Percentiles rank a stretch among this genome's conserved stretches.
Evolutionary conservation across 92 coral and sea anemone species (phyloP).

Genomic region (Desmophyllum pertusum): DNA sequence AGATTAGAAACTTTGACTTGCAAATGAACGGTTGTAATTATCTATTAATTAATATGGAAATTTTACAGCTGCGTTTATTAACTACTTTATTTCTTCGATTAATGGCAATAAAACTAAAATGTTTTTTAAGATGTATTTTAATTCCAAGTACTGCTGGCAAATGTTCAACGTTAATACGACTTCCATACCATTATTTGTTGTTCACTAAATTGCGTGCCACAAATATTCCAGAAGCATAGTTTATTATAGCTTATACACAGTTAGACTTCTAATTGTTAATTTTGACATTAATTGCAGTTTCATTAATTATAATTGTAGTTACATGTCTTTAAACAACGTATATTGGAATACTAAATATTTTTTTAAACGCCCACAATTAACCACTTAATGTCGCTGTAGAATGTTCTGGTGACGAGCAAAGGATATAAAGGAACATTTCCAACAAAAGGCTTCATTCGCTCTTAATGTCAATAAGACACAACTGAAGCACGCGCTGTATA

Average conservation of each 20-base stretch:
- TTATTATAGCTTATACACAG: background rate
- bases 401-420: background rate
- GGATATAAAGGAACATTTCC: background rate
- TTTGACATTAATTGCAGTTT: background rate
- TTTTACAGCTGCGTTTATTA: background rate
- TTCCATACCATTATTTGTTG: background rate
- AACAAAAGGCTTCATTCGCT: background rate
- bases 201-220: background rate
- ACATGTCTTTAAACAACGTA: constrained; percentile 3
- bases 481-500: background rate
- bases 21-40: background rate
- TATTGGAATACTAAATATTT: background rate
- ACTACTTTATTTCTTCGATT: background rate
- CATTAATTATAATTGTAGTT: too few species aligned
- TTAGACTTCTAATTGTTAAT: background rate
- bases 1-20: background rate
- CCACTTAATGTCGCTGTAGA: background rate
- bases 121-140: background rate
- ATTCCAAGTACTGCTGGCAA: background rate
- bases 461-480: background rate
- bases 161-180: background rate
- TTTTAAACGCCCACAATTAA: constrained; percentile 1
- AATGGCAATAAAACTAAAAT: background rate
- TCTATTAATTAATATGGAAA: background rate
- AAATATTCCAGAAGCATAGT: background rate